A percentile compares a stretch with the other conserved stretches of the same genome.
Evolutionary conservation across 2,797 vertebrate genomes (phyloP).

Genomic region (Dermochelys coriacea): DNA sequence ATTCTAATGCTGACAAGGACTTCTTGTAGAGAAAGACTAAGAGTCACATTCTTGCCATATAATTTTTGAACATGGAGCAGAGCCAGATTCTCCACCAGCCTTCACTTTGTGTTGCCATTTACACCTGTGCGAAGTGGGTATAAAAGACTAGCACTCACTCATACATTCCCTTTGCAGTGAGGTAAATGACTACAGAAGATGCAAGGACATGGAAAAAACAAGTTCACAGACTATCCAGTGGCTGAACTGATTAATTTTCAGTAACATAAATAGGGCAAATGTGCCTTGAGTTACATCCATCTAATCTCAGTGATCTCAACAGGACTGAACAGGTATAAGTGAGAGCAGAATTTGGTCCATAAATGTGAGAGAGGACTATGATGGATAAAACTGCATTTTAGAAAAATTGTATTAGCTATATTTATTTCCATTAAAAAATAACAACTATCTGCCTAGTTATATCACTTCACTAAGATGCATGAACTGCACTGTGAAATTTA

Average conservation of each 20-base stretch:
- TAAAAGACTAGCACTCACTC: not conserved
- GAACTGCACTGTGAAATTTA: slow-evolving; percentile 51
- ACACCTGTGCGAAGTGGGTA: not conserved
- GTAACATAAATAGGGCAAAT: not conserved
- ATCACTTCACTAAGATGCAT: slow-evolving; percentile 28
- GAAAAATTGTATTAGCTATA: not conserved
- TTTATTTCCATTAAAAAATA: slow-evolving; percentile 40
- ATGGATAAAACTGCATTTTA: not conserved
- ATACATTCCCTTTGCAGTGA: not conserved
- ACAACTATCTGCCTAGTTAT: not conserved
- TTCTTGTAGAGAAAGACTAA: not conserved
- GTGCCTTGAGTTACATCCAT: not conserved
- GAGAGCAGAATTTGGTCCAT: not conserved
- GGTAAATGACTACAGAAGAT: not conserved
- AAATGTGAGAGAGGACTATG: not conserved
- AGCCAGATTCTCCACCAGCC: not conserved
- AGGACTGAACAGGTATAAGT: not conserved
- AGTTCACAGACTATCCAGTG: fast-evolving
- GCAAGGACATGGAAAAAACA: not conserved
- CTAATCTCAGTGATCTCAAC: not conserved
- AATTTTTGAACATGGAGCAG: fast-evolving
- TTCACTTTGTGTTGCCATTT: not conserved
- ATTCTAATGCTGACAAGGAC: not conserved
- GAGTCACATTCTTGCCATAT: not conserved
- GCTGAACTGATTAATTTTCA: not conserved